Base-by-base conservation (phyloP, 2,888 invertebrate genomes). In the Gymnoscelis rufifasciata region DNA sequence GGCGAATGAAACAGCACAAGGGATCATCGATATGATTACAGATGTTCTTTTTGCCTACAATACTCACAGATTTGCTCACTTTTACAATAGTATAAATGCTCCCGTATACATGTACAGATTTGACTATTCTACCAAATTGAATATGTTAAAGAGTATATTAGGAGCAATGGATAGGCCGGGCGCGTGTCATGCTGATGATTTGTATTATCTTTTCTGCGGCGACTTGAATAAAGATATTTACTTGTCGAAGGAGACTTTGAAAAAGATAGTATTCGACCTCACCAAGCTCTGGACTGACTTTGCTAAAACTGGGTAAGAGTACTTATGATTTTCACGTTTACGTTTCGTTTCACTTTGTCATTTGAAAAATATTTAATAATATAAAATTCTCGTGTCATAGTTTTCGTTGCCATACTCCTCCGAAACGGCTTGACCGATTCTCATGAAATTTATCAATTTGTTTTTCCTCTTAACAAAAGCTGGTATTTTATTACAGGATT, bases 271-370 rank as follows among this genome's bases (percentile, higher is more conserved):
- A 0, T 67, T 66, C 27, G 61, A 74, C 24, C 54, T 89, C 26
- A 83, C 86, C 0, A 83, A 79, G 48, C 43, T 89, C 24, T 88
- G 89, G 83, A 69, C 83, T 0, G 73, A 84, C 51, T 87, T 88
- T 46, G 84, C 83, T 4, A 83, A 75, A 62, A 71, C 71, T 38
- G 70, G 75, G 88, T 70, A 51, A 63, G 62, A 19, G 11, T 19
- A 19, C 3, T 3, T 19, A 3, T 19, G 5, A 19, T 19, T 5
- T 19, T 19, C n/a, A n/a, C n/a, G n/a, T n/a, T n/a, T n/a, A n/a
- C n/a, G n/a, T n/a, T n/a, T n/a, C n/a, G n/a, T n/a, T n/a, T n/a
- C n/a, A n/a, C n/a, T n/a, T n/a, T n/a, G n/a, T n/a, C n/a, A n/a
- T n/a, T n/a, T n/a, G n/a, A n/a, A n/a, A n/a, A n/a, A n/a, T n/a